phyloP scores from a whole-genome alignment of 2,888 invertebrate genomes.

The Phasia obesa region DNA sequence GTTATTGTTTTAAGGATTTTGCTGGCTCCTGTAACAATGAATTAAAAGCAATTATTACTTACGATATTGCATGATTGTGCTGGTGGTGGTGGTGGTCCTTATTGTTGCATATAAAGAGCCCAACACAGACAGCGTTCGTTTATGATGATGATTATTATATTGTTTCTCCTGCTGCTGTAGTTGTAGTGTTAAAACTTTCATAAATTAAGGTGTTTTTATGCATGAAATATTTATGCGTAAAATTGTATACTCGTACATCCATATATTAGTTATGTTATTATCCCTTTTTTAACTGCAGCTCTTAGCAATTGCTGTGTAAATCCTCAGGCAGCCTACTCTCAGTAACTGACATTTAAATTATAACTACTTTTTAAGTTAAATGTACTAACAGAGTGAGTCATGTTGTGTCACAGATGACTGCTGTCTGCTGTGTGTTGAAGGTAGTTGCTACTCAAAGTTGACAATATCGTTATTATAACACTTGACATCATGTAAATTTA shows the following conservation, averaged over 20 bases:
- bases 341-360: conserved; percentile 20
- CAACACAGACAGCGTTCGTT: conserved; percentile 7
- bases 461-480: conserved; percentile 53
- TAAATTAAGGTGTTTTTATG: conserved; percentile 62
- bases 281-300: conserved; percentile 9
- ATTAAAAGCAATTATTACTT: conserved; percentile 59
- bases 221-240: conserved; percentile 58
- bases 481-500: conserved; percentile 61
- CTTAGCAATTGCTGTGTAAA: not conserved
- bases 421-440: not conserved
- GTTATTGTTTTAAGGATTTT: conserved; percentile 36
- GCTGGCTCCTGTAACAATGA: conserved; percentile 42
- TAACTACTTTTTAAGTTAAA: conserved; percentile 25
- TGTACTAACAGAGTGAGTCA: not conserved
- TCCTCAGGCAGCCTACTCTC: not conserved
- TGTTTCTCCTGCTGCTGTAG: conserved; percentile 1
- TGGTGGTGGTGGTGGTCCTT: conserved; percentile 9
- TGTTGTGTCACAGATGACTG: not conserved
- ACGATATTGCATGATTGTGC: conserved; percentile 29
- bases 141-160: conserved; percentile 2
- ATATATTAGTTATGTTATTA: conserved; percentile 35
- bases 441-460: conserved; percentile 33
- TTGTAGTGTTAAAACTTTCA: conserved; percentile 50
- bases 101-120: conserved; percentile 6
- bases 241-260: too few relatives aligned